Base-by-base conservation (phyloP, 2,113 vertebrate genomes). In the Leuciscus idus region DNA sequence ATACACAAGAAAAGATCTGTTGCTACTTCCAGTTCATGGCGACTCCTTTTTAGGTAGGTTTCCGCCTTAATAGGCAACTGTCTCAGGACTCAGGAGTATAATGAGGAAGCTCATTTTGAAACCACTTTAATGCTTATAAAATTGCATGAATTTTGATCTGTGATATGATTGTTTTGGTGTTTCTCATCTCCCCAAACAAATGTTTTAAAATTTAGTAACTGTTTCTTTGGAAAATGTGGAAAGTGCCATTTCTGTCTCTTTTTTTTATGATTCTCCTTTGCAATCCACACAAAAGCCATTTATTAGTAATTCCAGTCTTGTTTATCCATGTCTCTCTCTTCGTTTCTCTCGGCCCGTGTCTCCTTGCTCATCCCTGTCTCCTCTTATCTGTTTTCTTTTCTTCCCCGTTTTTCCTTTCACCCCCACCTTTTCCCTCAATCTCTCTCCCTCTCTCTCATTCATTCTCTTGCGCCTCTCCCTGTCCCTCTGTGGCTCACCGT, bases 401-500 rank as follows among this genome's bases (percentile, higher is more conserved):
- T 61, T 80, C 78, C 90, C 87, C 52, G 39, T 81, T 87, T 90
- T 90, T 89, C 89, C 84, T 89, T 84, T 86, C 84, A 76, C 87
- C 89, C 72, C 83, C 75, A 81, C 86, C 82, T 50, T 50, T 90
- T 91, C 91, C 88, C 90, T 89, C 90, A 87, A 88, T 91, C 92
- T 92, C 92, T 93, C 93, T 93, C 91, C 89, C 90, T 91, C 91
- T 92, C 90, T 92, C 85, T 83, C 68, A 59, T 82, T 84, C 90
- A 75, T 75, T 86, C 85, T 80, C 52, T 46, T 4, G 28, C 93
- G 90, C 91, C 94, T 91, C 91, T 90, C 89, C 87, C 91, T 93
- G 88, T 92, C 93, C 93, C 94, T 94, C 92, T 89, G 92, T 94
- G 93, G 93, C 92, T 92, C 93, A 93, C 92, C 94, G 92, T 95